Percentiles rank a stretch among this genome's conserved stretches.
phyloP scores from a whole-genome alignment of 2,113 vertebrate species.

The Sinocyclocheilus grahami region DNA sequence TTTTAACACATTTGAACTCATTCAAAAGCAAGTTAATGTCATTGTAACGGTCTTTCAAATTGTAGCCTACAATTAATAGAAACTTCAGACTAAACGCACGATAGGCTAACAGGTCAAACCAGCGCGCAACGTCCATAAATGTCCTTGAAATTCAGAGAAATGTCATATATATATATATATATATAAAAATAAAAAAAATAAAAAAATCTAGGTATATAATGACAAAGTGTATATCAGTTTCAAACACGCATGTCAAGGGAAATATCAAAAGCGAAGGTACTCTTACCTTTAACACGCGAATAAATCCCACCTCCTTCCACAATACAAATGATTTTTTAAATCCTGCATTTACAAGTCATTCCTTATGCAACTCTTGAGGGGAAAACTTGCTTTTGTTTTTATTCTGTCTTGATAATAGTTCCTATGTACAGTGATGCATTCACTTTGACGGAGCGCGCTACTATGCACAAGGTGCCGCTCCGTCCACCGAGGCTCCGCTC shows the following conservation, averaged over 20 bases:
- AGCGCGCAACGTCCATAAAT: not conserved
- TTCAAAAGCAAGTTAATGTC: not conserved
- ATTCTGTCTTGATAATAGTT: slow-evolving; percentile 7
- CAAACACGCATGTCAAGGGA: not conserved
- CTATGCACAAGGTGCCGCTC: slow-evolving; percentile 50
- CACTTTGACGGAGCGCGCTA: slow-evolving; percentile 38
- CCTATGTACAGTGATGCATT: slow-evolving; percentile 19
- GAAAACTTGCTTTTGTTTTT: not conserved
- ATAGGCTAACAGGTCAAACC: not conserved
- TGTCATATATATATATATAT: no score
- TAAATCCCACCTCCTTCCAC: slow-evolving; percentile 61
- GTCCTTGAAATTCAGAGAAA: not conserved
- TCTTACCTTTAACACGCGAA: slow-evolving; percentile 69
- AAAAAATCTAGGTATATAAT: no score
- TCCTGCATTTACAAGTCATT: slow-evolving; percentile 64
- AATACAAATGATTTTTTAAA: slow-evolving; percentile 52
- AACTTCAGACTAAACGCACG: not conserved
- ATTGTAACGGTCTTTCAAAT: not conserved
- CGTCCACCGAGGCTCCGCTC: slow-evolving; percentile 47
- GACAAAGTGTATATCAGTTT: not conserved
- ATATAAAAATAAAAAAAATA: not conserved
- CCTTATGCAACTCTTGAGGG: slow-evolving; percentile 48
- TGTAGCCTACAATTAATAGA: not conserved
- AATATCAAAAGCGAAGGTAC: not conserved
- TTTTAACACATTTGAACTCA: not conserved